Evolutionary conservation across 2,797 vertebrate species (phyloP).

Genomic region (Tragelaphus oryx): DNA sequence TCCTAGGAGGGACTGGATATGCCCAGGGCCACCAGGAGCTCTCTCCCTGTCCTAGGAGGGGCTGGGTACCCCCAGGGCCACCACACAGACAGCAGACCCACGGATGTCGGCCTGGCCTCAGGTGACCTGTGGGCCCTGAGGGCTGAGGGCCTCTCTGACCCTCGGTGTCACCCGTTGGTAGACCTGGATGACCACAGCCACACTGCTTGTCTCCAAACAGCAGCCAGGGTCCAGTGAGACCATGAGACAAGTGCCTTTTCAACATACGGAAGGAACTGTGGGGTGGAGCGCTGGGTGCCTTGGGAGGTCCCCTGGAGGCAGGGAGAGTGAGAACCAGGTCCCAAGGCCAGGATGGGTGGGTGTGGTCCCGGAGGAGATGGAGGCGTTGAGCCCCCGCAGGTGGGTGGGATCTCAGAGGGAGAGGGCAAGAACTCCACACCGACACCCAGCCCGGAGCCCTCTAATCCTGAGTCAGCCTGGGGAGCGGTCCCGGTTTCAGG

Average conservation of each 20-base stretch:
- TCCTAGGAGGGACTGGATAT: background rate
- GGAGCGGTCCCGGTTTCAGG: background rate
- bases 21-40: background rate
- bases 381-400: no score
- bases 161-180: background rate
- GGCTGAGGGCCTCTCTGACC: background rate
- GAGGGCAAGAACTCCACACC: accelerated
- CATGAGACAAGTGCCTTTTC: background rate
- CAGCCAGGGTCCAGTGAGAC: background rate
- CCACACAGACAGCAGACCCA: background rate
- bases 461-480: background rate
- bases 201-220: background rate
- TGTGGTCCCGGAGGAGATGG: background rate
- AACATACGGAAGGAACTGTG: accelerated
- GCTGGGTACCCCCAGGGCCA: background rate
- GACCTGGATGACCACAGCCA: background rate
- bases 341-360: no score
- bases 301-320: background rate
- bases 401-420: background rate
- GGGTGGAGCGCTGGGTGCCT: background rate
- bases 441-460: background rate
- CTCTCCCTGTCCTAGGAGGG: background rate
- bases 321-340: background rate
- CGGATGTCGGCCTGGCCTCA: background rate
- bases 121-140: background rate